Evolutionary conservation across 2,113 vertebrate species (phyloP).

Genomic region (Fulmarus glacialis): DNA sequence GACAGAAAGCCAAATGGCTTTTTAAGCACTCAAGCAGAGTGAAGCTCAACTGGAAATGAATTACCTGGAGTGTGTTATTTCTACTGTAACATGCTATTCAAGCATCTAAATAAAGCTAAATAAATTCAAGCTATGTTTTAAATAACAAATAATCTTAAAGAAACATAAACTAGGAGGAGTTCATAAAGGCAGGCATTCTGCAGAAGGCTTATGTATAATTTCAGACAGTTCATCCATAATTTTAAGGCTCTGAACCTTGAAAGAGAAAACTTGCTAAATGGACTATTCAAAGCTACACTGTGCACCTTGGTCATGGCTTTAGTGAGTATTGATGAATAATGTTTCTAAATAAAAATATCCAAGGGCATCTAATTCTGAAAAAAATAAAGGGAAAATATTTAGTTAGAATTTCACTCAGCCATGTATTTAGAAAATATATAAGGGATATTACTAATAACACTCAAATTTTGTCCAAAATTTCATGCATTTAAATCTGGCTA

Average conservation of each 20-base stretch:
- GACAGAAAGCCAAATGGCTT: constrained; percentile 10
- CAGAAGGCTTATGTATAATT: background rate
- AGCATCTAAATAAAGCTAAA: background rate
- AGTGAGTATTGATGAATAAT: background rate
- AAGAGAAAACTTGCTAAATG: background rate
- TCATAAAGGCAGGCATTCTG: background rate
- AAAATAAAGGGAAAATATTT: background rate
- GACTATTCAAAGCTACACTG: background rate
- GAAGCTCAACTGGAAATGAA: background rate
- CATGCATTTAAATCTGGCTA: background rate
- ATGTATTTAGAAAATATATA: background rate
- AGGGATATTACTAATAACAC: background rate
- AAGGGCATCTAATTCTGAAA: background rate
- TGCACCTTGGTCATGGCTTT: background rate
- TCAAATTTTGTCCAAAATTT: background rate
- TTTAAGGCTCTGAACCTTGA: background rate
- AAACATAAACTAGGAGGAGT: background rate
- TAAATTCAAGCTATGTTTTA: background rate
- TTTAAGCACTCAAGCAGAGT: constrained; percentile 20
- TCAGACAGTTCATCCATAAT: background rate
- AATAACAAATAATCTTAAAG: background rate
- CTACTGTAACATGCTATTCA: background rate
- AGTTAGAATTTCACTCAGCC: background rate
- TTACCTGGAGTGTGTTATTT: background rate
- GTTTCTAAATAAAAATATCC: background rate